phyloP scores from a whole-genome alignment of 2,113 vertebrate genomes.

The Spea multiplicata region DNA sequence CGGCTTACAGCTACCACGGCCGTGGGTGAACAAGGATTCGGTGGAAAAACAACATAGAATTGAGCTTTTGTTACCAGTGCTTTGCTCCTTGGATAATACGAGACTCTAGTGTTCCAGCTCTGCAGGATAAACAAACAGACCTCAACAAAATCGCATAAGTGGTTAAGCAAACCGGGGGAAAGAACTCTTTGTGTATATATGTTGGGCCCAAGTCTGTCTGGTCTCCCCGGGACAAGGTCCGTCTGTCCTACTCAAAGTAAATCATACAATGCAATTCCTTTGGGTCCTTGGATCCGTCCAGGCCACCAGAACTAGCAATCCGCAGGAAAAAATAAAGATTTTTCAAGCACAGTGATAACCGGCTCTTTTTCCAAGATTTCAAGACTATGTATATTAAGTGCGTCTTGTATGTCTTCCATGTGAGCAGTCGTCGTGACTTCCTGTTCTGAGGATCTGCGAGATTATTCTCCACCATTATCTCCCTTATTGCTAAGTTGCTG shows the following conservation, averaged over 20 bases:
- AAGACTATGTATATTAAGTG: not conserved
- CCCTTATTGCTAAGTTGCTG: too few species aligned
- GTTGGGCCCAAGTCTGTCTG: slow-evolving; percentile 38
- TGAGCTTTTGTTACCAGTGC: slow-evolving; percentile 30
- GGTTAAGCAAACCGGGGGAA: slow-evolving; percentile 42
- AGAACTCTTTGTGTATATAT: slow-evolving; percentile 32
- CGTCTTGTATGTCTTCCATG: not conserved
- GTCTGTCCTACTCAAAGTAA: not conserved
- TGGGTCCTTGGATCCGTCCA: not conserved
- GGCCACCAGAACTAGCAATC: not conserved
- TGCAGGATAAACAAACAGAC: slow-evolving; percentile 29
- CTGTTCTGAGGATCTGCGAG: too few species aligned
- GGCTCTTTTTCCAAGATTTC: not conserved
- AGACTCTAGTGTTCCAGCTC: slow-evolving; percentile 28
- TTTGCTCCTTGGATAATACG: slow-evolving; percentile 14
- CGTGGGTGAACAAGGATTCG: slow-evolving; percentile 9
- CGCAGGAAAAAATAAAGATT: not conserved
- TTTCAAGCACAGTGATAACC: not conserved
- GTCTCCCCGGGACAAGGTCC: slow-evolving; percentile 23
- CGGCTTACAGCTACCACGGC: not conserved
- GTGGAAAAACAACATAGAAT: not conserved
- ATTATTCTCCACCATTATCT: too few species aligned
- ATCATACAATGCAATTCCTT: not conserved
- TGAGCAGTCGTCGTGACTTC: too few species aligned
- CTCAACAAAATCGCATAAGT: slow-evolving; percentile 18